Base-by-base conservation (phyloP, 2,113 vertebrate genomes). In the Plotosus lineatus region DNA sequence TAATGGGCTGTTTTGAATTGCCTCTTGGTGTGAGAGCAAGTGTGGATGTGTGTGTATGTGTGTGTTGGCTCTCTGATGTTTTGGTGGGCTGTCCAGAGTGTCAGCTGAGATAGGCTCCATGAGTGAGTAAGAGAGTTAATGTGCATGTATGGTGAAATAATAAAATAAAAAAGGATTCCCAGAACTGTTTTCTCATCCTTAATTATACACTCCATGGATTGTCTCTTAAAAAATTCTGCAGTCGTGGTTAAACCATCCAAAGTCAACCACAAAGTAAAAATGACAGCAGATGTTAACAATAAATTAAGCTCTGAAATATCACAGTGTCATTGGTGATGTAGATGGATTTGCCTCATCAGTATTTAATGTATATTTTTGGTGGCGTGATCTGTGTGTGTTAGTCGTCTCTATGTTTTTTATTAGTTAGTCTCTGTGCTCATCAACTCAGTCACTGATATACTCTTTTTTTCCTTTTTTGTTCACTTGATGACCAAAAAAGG, bases 281-380 rank as follows among this genome's bases (percentile, higher is more conserved):
- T 11, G 28, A 66, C 60, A 48, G 0, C 21, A 51, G 17, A 26
- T 11, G 12, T 60, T 60, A 80, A 44, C 23, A 46, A 36, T 28
- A 66, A 80, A 80, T 80, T 48, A 60, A 36, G 15, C 44, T 19
- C 23, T 15, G 17, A 51, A 14, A 77, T 63, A 63, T 36, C 63
- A 33, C 36, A 63, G 40, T n/a, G 9, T 36, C 50, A 58, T 46
- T 33, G 19, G 50, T 44, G 28, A 55, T 28, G 48, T 28, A 3
- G 19, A 58, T 19, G 58, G 10, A 19, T 19, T 31, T 0, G 6
- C 23, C 51, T 14, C 23, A 77, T 78, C 76, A 51, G 10, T 26
- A 51, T 77, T 77, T 77, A 77, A 48, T 60, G 68, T 80, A 50
- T 73, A 73, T 73, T 73, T 71, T 48, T 60, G 21, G 40, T 44